Evolutionary conservation across 2,113 vertebrate genomes (phyloP), one percentile per base, ranked within the genome.

Genomic region (Bos javanicus): DNA sequence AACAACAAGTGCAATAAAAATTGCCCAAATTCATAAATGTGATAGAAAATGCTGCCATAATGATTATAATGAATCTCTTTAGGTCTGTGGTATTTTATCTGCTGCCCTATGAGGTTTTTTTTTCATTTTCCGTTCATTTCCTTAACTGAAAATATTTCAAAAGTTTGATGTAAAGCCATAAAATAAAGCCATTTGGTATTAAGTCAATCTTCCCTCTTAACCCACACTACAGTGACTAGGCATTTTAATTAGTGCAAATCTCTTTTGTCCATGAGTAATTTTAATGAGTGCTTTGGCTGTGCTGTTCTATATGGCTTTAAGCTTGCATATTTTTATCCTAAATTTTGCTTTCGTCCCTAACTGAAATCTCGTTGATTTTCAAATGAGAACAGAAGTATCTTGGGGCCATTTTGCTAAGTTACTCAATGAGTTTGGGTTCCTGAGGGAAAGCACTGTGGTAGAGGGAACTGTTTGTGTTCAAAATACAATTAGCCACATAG

Each of bases 161-260:
- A 98, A 98, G 90, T 95, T 97, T 93, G 82, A 89, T 43, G 93
- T 94, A 98, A 98, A 97, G 93, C 93, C 57, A 97, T 59, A 97
- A 98, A 97, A 98, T 43, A 52, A 98, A 94, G 67, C 39, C 96
- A 94, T 98, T 98, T 92, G 94, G 46, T 98, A 78, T 33, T 82
- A 96, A 97, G 98, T 96, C 89, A 95, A 88, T 95, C 57, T 94
- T 94, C 54, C 17, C 57, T 92, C 82, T 98, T 96, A 97, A 96
- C 94, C 97, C n/a, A 94, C 54, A 96, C 76, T 98, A 87, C 46
- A 95, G 96, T 96, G 95, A 98, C 82, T 82, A 97, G 95, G 97
- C 90, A 98, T 98, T 98, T 98, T 98, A 98, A 97, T 98, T 94
- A 98, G 91, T 95, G 94, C 78, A 95, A 96, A 97, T 97, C 97